Evolutionary conservation across 35 echinoderm and acorn worm species (phyloP).

Genomic region (Stichopus chloronotus): DNA sequence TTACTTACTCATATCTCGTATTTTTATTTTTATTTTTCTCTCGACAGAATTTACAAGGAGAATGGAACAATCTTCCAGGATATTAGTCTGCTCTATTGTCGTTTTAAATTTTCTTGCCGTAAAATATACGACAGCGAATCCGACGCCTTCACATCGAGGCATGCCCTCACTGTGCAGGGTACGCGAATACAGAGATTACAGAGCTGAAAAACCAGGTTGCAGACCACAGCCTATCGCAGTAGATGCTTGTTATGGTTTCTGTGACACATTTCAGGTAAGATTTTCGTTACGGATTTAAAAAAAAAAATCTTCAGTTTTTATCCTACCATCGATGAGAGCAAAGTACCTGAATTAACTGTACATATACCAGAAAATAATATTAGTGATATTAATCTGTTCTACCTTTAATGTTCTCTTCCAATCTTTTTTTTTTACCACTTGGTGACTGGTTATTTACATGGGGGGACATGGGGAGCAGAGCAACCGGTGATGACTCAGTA

Average conservation of each 20-base stretch:
- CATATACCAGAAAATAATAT: too few relatives aligned
- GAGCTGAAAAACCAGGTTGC: slow-evolving; percentile 79
- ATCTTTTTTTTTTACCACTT: too few relatives aligned
- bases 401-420: too few relatives aligned
- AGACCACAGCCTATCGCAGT: slow-evolving; percentile 69
- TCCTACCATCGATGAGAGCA: too few relatives aligned
- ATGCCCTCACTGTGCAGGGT: slow-evolving; percentile 46
- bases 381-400: too few relatives aligned
- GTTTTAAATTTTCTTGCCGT: background rate
- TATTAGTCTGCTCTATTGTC: background rate
- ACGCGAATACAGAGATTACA: slow-evolving; percentile 63
- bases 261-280: slow-evolving; percentile 87
- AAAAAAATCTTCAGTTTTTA: too few relatives aligned
- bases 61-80: slow-evolving; percentile 15
- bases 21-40: background rate
- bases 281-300: too few relatives aligned
- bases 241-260: slow-evolving; percentile 85
- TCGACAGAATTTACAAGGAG: background rate
- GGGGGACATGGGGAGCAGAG: too few relatives aligned
- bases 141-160: background rate
- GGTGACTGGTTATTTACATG: too few relatives aligned
- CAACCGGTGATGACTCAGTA: too few relatives aligned
- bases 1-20: too few relatives aligned
- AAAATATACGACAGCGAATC: background rate
- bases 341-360: too few relatives aligned